phyloP scores from a whole-genome alignment of 2,888 invertebrate genomes.

The Oligia fasciuncula region DNA sequence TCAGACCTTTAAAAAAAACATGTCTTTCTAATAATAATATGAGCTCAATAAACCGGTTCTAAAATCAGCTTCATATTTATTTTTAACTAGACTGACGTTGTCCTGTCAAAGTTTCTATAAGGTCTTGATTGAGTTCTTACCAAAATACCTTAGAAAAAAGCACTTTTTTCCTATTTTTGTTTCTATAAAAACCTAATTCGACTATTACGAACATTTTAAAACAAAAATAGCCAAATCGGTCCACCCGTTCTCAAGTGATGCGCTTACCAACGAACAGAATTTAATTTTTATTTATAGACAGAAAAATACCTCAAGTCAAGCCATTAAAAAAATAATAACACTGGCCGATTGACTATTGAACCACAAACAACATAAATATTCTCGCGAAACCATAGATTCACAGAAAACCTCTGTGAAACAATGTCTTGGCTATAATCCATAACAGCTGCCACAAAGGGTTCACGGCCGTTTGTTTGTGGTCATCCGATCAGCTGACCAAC shows the following conservation, averaged over 20 bases:
- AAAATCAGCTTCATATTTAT: neutral
- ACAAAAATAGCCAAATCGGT: neutral
- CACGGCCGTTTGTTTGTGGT: conserved; percentile 69
- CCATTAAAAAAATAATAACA: conserved; percentile 1
- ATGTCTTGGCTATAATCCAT: conserved; percentile 37
- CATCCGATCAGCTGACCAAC: conserved; percentile 73
- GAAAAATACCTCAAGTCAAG: neutral
- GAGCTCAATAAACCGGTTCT: neutral
- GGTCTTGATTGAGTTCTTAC: neutral
- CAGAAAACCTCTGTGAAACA: conserved; percentile 36
- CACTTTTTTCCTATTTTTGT: neutral
- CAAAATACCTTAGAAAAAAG: neutral
- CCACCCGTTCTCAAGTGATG: neutral
- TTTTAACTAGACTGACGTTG: neutral
- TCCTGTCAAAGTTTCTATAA: neutral
- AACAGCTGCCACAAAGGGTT: conserved; percentile 64
- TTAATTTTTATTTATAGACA: neutral
- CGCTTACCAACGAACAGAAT: neutral
- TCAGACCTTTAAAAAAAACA: neutral
- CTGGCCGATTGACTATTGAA: neutral
- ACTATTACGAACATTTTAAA: neutral
- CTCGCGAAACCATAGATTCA: conserved; percentile 32
- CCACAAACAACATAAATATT: conserved; percentile 10
- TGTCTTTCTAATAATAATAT: neutral
- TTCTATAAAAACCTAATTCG: neutral